Percentiles rank a stretch among this genome's conserved stretches.
Evolutionary conservation across 1,140 invertebrate genomes (phyloP).

Genomic region (Brachystomella parvula): DNA sequence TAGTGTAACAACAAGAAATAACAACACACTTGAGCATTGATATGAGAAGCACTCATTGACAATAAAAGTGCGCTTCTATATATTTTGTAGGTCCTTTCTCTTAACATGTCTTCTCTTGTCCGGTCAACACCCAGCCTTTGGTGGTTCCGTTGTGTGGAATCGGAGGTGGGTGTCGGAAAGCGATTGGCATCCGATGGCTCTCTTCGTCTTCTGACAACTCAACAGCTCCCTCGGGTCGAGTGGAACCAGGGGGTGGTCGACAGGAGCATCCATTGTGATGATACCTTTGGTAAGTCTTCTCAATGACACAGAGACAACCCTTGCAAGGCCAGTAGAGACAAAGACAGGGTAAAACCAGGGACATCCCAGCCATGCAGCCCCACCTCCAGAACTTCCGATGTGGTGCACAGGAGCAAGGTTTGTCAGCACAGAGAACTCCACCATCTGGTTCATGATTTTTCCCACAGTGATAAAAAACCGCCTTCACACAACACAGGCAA

Average conservation of each 20-base stretch:
- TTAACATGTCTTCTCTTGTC: not conserved
- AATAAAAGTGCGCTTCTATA: not conserved
- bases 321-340: constrained; percentile 85
- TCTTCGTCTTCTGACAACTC: constrained; percentile 31
- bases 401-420: constrained; percentile 75
- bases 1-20: too few relatives aligned
- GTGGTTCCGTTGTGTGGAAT: constrained; percentile 18
- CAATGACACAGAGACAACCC: constrained; percentile 66
- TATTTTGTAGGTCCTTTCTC: not conserved
- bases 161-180: constrained; percentile 29
- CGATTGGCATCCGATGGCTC: constrained; percentile 11
- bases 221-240: not conserved
- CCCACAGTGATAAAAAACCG: constrained; percentile 82
- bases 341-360: constrained; percentile 74
- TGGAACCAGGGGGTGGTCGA: constrained; percentile 13
- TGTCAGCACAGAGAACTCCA: constrained; percentile 61
- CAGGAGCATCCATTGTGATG: constrained; percentile 61
- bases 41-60: not conserved
- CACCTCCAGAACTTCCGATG: constrained; percentile 62
- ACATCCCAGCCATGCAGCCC: constrained; percentile 71
- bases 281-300: constrained; percentile 69
- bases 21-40: too few relatives aligned
- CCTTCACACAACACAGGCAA: constrained; percentile 88
- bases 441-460: constrained; percentile 60
- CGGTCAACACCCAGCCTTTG: not conserved